phyloP scores from a whole-genome alignment of 2,797 vertebrate genomes.

The Sebastes vulpes region DNA sequence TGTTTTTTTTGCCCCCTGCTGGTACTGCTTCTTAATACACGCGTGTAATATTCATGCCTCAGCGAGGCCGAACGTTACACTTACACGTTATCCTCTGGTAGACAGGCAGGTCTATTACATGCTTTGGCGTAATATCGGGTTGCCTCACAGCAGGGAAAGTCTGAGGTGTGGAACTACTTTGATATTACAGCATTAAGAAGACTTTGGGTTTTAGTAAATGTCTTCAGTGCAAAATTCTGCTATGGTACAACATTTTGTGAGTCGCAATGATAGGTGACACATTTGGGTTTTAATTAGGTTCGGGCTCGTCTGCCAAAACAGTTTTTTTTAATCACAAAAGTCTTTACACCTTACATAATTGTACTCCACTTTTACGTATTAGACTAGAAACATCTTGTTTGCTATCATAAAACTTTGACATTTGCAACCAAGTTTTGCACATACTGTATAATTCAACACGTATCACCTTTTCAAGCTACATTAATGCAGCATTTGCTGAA shows the following conservation, averaged over 20 bases:
- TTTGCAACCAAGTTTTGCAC: not conserved
- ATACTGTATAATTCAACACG: not conserved
- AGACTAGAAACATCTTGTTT: not conserved
- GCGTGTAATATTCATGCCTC: too few species aligned
- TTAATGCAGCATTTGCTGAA: not conserved
- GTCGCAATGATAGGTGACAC: not conserved
- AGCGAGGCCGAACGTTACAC: too few species aligned
- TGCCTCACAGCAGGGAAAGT: not conserved
- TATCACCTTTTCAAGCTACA: not conserved
- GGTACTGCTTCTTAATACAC: too few species aligned
- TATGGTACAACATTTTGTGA: not conserved
- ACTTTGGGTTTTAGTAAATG: not conserved
- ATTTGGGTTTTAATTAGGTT: slow-evolving; percentile 7
- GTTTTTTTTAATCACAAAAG: not conserved
- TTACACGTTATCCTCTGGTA: too few species aligned
- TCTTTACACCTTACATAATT: not conserved
- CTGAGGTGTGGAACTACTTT: not conserved
- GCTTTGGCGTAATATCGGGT: too few species aligned
- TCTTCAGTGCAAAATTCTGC: not conserved
- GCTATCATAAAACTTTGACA: not conserved
- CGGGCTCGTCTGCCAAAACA: not conserved
- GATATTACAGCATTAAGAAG: not conserved
- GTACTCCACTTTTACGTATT: not conserved
- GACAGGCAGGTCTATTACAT: too few species aligned
- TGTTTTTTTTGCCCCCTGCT: too few species aligned